Evolutionary conservation across 2,797 vertebrate species (phyloP), one percentile per base, ranked within the genome.

Genomic region (Macrochelys suwanniensis): DNA sequence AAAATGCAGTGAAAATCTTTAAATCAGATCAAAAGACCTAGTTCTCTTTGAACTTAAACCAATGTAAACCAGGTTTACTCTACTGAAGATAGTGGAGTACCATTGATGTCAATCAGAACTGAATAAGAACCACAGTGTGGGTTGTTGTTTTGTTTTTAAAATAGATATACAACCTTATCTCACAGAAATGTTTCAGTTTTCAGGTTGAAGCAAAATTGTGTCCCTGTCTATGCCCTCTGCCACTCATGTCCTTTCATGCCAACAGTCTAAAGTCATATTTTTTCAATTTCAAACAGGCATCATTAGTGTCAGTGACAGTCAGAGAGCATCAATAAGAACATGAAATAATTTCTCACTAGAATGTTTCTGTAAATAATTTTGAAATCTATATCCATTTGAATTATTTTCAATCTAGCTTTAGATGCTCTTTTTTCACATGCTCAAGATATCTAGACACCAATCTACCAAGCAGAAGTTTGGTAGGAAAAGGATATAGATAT

Each of bases 301-400:
- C 33, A 2, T 25, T 82, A 87, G 26, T 90, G 53, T 54, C 37
- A 59, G 79, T 93, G 87, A 88, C 54, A 76, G n/a, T 26, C 47
- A 28, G 4, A 89, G 71, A 42, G 1, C 28, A 80, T 87, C 85
- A 33, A 45, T 82, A 21, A 57, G 74, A 42, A 80, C 28, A 5
- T 59, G 77, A 57, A 68, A 92, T 87, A 88, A 53, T 83, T 90
- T 87, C 51, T 85, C 76, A 84, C 77, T 57, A 59, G 23, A 92
- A 54, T 51, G 54, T 56, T 78, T 89, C 25, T 7, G 6, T 51
- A 80, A 59, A 25, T 42, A 26, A 65, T 86, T 84, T 84, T 37
- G 21, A 84, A 76, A 92, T 51, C 11, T 74, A 15, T 82, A n/a
- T 83, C 84, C 37, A 88, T 81, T 95, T 95, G 65, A 17, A 79